Evolutionary conservation across 2,797 vertebrate species (phyloP).

Genomic region (Anguilla megastoma): DNA sequence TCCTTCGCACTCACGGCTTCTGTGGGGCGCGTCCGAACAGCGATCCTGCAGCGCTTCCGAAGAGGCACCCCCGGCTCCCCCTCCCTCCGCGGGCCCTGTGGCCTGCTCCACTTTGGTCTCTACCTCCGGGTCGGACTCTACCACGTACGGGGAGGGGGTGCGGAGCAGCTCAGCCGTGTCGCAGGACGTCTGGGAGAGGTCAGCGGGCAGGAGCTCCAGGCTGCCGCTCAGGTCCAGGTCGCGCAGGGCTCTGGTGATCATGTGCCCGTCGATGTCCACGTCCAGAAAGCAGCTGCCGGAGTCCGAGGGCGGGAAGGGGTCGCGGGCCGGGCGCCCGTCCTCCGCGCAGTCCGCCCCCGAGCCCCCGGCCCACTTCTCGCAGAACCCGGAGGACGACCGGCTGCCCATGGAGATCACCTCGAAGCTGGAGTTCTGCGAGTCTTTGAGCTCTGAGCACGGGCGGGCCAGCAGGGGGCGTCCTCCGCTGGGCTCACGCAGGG

Average conservation of each 20-base stretch:
- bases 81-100: background rate
- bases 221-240: conserved; percentile 64
- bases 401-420: conserved; percentile 75
- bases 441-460: conserved; percentile 43
- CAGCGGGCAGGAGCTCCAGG: conserved; percentile 49
- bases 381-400: conserved; percentile 75
- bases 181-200: conserved; percentile 56
- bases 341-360: conserved; percentile 56
- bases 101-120: background rate
- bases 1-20: conserved; percentile 42
- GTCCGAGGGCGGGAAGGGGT: conserved; percentile 45
- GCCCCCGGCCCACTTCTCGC: conserved; percentile 65
- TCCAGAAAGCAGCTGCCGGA: conserved; percentile 71
- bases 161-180: conserved; percentile 60
- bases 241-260: conserved; percentile 63
- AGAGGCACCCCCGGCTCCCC: background rate
- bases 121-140: conserved; percentile 53
- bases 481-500: conserved; percentile 20
- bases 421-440: conserved; percentile 61
- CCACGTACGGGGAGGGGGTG: conserved; percentile 52
- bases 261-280: conserved; percentile 67
- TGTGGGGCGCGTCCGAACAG: background rate
- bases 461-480: conserved; percentile 32
- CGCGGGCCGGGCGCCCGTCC: conserved; percentile 39
- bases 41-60: conserved; percentile 28